These are phyloP conservation scores for Distichodus sexfasciatus DNA, from an alignment of 2,797 vertebrate genomes.

Conservation along the genomic window DNA sequence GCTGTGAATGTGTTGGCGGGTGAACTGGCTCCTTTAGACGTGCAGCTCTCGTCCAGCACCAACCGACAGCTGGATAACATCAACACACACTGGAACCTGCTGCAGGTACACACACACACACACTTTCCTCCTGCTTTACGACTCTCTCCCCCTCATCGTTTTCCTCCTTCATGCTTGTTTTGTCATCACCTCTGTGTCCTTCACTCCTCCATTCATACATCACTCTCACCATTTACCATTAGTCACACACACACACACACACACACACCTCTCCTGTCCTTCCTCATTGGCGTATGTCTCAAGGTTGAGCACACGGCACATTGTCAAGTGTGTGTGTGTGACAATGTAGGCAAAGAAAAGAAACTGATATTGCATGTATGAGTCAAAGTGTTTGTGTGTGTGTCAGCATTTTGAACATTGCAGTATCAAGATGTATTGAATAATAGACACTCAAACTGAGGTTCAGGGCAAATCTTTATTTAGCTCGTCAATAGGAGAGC, in stretches of 20 bases:
- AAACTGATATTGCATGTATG: too few relatives aligned
- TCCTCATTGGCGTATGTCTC: too few relatives aligned
- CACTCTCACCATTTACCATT: background rate
- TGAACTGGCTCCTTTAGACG: conserved; percentile 87
- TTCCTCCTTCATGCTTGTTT: background rate
- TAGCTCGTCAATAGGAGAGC: too few relatives aligned
- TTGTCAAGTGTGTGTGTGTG: too few relatives aligned
- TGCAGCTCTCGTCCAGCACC: conserved; percentile 89
- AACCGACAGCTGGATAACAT: conserved; percentile 92
- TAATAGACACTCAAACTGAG: too few relatives aligned
- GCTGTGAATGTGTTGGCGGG: conserved; percentile 87
- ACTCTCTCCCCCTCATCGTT: background rate
- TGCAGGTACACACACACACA: conserved; percentile 78
- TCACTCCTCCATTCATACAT: conserved; percentile 2
- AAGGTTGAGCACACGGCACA: too few relatives aligned
- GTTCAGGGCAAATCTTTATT: too few relatives aligned
- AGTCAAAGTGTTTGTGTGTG: too few relatives aligned
- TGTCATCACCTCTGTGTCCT: conserved; percentile 6
- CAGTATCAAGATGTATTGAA: too few relatives aligned
- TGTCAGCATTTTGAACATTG: too few relatives aligned
- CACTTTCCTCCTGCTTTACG: background rate
- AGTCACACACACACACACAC: background rate
- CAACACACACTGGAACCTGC: conserved; percentile 92
- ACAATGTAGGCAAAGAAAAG: too few relatives aligned
- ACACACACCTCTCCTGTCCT: background rate